A percentile compares a stretch with the other conserved stretches of the same genome.
Conservation (phyloP, 2,113 vertebrate species). For the Zosterops japonicus region DNA sequence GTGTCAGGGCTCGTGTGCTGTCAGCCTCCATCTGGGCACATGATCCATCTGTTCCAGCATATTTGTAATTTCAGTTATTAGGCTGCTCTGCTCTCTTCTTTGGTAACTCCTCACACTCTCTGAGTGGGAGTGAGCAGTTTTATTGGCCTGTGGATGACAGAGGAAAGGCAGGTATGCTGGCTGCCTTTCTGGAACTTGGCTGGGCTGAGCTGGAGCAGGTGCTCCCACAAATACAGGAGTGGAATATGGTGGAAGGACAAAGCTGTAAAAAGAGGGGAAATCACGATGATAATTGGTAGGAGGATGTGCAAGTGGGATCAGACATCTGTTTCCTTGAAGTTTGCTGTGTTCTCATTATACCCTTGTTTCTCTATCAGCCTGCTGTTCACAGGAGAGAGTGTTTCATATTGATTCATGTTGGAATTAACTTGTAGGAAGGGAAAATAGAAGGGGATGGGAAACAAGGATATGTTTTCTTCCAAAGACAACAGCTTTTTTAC, state of each 20-base stretch:
- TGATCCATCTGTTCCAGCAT: background rate
- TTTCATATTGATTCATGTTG: background rate
- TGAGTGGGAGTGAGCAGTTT: background rate
- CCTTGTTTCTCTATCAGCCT: background rate
- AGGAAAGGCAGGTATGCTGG: background rate
- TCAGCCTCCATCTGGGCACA: background rate
- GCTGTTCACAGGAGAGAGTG: background rate
- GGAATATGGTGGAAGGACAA: background rate
- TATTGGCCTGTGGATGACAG: background rate
- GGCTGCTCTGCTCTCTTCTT: background rate
- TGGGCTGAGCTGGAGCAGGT: background rate
- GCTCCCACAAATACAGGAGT: background rate
- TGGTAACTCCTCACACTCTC: background rate
- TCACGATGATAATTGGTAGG: background rate
- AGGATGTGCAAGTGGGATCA: background rate
- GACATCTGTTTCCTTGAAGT: conserved; percentile 53
- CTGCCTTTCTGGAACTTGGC: background rate
- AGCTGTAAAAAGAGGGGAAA: conserved; percentile 31
- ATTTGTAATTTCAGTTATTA: background rate
- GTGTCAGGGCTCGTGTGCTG: background rate
- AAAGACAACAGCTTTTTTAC: background rate
- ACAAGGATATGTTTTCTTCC: background rate
- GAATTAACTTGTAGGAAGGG: background rate
- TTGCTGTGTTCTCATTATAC: background rate
- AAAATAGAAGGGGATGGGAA: background rate